These are phyloP conservation scores for Platichthys stellatus DNA, from an alignment of 2,113 vertebrate species.

Conservation along the genomic window DNA sequence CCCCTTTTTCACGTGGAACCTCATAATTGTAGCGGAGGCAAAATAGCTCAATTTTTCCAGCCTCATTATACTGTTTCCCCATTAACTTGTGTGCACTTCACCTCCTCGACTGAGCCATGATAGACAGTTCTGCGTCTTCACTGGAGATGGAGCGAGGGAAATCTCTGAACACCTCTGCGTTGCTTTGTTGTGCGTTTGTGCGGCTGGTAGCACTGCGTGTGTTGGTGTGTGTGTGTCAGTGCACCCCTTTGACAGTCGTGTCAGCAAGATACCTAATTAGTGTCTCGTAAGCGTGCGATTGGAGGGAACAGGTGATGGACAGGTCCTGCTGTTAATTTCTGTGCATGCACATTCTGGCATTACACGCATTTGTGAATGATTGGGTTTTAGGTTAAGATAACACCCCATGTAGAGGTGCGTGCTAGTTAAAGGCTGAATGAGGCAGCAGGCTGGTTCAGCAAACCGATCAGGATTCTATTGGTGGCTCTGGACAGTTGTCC, in stretches of 20 bases:
- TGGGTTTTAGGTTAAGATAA: slow-evolving; percentile 26
- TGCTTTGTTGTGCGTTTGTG: slow-evolving; percentile 41
- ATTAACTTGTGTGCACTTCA: slow-evolving; percentile 53
- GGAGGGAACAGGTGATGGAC: slow-evolving; percentile 69
- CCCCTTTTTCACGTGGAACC: slow-evolving; percentile 56
- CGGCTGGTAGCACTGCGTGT: neutral
- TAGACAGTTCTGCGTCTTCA: slow-evolving; percentile 59
- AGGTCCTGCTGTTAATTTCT: slow-evolving; percentile 55
- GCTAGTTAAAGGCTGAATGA: slow-evolving; percentile 16
- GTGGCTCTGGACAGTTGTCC: neutral
- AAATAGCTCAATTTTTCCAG: slow-evolving; percentile 53
- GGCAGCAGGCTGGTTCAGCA: neutral
- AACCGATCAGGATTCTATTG: neutral
- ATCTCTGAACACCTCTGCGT: slow-evolving; percentile 50
- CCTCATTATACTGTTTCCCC: slow-evolving; percentile 64
- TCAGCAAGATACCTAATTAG: slow-evolving; percentile 74
- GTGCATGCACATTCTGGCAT: slow-evolving; percentile 2
- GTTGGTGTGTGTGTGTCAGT: neutral
- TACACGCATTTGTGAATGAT: slow-evolving; percentile 31
- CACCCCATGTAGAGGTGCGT: slow-evolving; percentile 11
- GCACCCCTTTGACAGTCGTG: slow-evolving; percentile 58
- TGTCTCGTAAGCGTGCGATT: slow-evolving; percentile 67
- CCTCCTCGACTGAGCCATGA: slow-evolving; percentile 42
- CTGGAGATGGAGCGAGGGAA: slow-evolving; percentile 46
- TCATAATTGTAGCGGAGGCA: slow-evolving; percentile 64